Evolutionary conservation across 2,797 vertebrate genomes (phyloP), one percentile per base, ranked within the genome.

Genomic region (Hyperoplus lanceolatus): DNA sequence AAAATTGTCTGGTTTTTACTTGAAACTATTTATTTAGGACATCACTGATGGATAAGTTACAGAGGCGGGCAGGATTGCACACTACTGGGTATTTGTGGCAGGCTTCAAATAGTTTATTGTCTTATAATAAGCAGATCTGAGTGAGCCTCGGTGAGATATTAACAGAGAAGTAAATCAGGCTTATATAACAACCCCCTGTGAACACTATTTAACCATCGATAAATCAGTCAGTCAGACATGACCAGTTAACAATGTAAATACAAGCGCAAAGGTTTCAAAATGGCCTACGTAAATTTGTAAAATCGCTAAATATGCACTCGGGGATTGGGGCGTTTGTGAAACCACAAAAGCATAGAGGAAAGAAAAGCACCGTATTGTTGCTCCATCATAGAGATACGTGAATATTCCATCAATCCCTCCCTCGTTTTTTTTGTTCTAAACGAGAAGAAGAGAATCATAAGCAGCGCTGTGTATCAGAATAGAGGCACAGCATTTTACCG

Each of bases 51-150:
- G 15, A 48, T 5, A 12, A 1, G 5, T 46, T 70, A 41, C 54
- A 45, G 43, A 8, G 21, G 42, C 0, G 1, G 41, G 12, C 38
- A 10, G 36, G 67, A 41, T 21, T 48, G 38, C 41, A 45, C 43
- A 11, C 43, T 45, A 45, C 6, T 45, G 43, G 41, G 13, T 5
- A 41, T 53, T 51, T 73, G 45, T 63, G 21, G 29, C 64, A 0
- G 5, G 10, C 39, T 57, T 57, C 6, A 64, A 58, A 36, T 6
- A 4, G 29, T 77, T 39, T 6, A 51, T 71, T 12, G 43, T 69
- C 4, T 46, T 61, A 15, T 45, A 61, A 58, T 67, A 29, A 58
- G 14, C 65, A 54, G 36, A 43, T 78, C 5, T 15, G n/a, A 53
- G 8, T 14, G 11, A 63, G 5, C 36, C 53, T 41, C 18, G 16